Evolutionary conservation across 2,113 vertebrate species (phyloP).

Genomic region (Aptenodytes patagonicus): DNA sequence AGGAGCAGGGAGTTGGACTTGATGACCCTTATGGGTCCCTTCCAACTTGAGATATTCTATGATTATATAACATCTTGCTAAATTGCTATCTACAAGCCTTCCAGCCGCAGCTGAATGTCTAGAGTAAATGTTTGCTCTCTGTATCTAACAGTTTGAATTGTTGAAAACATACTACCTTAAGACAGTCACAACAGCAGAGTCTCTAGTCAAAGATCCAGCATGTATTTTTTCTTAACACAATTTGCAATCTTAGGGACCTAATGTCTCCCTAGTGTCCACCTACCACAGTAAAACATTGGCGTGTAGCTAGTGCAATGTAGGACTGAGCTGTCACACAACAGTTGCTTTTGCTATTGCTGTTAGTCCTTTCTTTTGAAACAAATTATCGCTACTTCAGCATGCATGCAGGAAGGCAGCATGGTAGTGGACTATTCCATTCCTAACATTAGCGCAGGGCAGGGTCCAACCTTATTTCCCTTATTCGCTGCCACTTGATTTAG

Average conservation of each 20-base stretch:
- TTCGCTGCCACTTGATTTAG: background rate
- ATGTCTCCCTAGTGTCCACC: background rate
- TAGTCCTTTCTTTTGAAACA: background rate
- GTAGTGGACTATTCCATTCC: background rate
- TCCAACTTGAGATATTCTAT: background rate
- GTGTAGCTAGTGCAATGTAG: background rate
- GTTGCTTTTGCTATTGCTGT: background rate
- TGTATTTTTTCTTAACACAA: background rate
- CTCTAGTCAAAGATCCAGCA: background rate
- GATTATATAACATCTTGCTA: background rate
- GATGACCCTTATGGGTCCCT: background rate
- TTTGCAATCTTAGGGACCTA: background rate
- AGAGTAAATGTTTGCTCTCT: background rate
- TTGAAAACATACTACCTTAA: background rate
- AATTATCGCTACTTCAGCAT: background rate
- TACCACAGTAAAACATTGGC: background rate
- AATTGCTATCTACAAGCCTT: background rate
- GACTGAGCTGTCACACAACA: background rate
- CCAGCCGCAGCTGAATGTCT: background rate
- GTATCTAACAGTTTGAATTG: background rate
- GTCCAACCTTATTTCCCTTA: background rate
- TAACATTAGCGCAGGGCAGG: background rate
- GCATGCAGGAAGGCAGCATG: background rate
- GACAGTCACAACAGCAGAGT: background rate
- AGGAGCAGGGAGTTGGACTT: background rate